phyloP scores from a whole-genome alignment of 1,140 invertebrate genomes.

The Drosophila burlai region DNA sequence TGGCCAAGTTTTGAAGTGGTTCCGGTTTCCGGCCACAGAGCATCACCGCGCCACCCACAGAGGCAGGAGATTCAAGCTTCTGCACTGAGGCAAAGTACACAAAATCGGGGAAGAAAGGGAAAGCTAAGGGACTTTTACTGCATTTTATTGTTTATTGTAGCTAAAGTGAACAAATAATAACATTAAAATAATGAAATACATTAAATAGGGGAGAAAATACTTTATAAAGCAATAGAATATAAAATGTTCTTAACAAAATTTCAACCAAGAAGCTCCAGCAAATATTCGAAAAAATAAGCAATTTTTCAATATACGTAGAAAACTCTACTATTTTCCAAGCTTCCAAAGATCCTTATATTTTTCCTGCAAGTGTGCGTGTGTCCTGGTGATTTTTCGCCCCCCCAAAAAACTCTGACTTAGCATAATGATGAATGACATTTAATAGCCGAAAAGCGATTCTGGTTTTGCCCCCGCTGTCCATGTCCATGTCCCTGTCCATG shows the following conservation, averaged over 20 bases:
- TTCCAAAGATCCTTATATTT: neutral
- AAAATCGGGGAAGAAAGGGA: too few relatives aligned
- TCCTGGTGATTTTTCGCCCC: neutral
- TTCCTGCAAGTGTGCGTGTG: neutral
- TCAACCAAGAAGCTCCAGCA: neutral
- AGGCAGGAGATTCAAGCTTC: neutral
- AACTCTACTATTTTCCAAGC: neutral
- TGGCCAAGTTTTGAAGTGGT: constrained; percentile 59
- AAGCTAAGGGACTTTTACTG: neutral
- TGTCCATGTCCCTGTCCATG: constrained; percentile 19
- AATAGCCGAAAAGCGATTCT: constrained; percentile 51
- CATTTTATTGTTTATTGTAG: neutral
- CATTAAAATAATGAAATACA: neutral
- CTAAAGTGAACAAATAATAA: neutral
- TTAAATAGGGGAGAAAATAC: neutral
- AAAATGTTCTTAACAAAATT: neutral
- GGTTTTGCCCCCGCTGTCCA: constrained; percentile 16
- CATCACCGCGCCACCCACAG: neutral
- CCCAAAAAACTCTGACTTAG: constrained; percentile 54
- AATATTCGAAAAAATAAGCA: too few relatives aligned
- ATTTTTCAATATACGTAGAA: too few relatives aligned
- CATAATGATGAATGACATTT: constrained; percentile 84
- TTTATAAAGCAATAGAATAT: neutral
- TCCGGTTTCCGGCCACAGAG: constrained; percentile 71
- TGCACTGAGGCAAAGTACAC: neutral